Base-by-base conservation (phyloP, 2,888 invertebrate genomes). In the Drosophila vallismaia region DNA sequence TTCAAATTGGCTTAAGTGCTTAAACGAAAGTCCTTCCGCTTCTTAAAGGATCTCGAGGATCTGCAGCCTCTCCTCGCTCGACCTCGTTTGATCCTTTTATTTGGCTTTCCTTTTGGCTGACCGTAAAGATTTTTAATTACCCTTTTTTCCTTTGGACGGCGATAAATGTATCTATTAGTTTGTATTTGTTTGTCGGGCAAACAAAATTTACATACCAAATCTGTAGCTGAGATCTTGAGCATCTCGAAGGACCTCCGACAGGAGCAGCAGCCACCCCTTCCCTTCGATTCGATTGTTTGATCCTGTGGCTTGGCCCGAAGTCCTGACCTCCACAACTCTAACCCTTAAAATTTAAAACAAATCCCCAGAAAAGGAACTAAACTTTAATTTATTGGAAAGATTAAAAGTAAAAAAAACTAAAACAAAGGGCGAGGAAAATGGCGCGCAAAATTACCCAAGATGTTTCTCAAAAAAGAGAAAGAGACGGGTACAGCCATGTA, bases 131-230 rank as follows among this genome's bases (percentile, higher is more conserved):
- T 66, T 72, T 59, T 74, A 81, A 79, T 79, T 79, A 56, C 74
- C 79, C 59, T 40, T 14, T 40, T 14, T 40, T 12, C n/a, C 5
- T 36, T 36, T 40, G 31, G 42, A 19, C 42, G 57, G 26, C 26
- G 48, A 64, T 71, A 54, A 79, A 83, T 85, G 85, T 82, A 81
- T 84, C 85, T 82, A 82, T 82, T 82, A 82, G 85, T 75, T 78
- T 79, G 71, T 77, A 71, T 75, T 81, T 74, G 76, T 82, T 85
- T 82, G 79, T 85, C 75, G 77, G 66, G 81, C 82, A 82, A 82
- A 82, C 81, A 82, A 71, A 71, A 82, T 82, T 84, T 57, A 54
- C 85, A 82, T 79, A 74, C 26, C 38, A 60, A 70, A 76, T 71
- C 71, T 54, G 50, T n/a, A 50, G 33, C 50, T 36, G 36, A 36